These are phyloP conservation scores for Mayetiola destructor DNA, from an alignment of 2,888 invertebrate genomes.

Conservation along the genomic window DNA sequence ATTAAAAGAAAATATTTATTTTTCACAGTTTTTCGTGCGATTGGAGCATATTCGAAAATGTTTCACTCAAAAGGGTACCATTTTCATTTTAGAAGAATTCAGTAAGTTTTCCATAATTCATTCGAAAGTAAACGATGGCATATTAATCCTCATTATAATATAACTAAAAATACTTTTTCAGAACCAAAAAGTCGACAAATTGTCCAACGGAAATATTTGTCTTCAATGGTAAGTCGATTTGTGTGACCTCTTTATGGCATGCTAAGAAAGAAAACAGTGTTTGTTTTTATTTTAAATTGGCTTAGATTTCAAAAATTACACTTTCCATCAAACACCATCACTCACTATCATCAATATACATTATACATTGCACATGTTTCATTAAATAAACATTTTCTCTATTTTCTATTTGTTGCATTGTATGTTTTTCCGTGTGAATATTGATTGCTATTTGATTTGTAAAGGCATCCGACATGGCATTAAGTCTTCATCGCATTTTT, in stretches of 20 bases:
- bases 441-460: conserved; percentile 17
- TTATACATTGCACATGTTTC: conserved; percentile 14
- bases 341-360: not conserved
- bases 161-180: conserved; percentile 32
- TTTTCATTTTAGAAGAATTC: conserved; percentile 98
- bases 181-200: conserved; percentile 96
- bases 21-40: conserved; percentile 92
- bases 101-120: conserved; percentile 56
- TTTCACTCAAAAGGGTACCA: conserved; percentile 97
- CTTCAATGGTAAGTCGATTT: conserved; percentile 73
- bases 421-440: not conserved
- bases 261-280: not conserved
- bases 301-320: too few relatives aligned
- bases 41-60: conserved; percentile 98
- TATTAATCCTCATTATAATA: conserved; percentile 14
- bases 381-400: conserved; percentile 12
- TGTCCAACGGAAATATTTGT: conserved; percentile 92
- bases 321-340: too few relatives aligned
- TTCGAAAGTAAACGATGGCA: not conserved
- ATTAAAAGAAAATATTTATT: not conserved
- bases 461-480: conserved; percentile 52
- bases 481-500: conserved; percentile 58
- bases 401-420: not conserved
- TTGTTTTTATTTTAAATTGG: not conserved
- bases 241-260: not conserved